Evolutionary conservation across 2,888 invertebrate species (phyloP), one percentile per base, ranked within the genome.

Genomic region (Pollenia labialis): DNA sequence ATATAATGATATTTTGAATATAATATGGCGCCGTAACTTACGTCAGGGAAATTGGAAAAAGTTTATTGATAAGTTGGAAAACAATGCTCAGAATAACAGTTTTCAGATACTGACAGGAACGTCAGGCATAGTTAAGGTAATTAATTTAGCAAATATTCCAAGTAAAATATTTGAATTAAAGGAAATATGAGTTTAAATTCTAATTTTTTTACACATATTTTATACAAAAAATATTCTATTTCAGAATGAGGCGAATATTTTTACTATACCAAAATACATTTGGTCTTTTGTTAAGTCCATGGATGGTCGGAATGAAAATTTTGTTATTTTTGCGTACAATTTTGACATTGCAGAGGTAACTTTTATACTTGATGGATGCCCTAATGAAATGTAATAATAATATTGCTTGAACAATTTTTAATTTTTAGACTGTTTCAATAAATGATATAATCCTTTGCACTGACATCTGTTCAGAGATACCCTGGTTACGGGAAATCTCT

Each of bases 31-130:
- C 83, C 80, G 58, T 23, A 80, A 86, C 58, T 66, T 83, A 23
- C 86, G 86, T 44, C 16, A 83, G 16, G 83, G 86, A 8, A 86
- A 86, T 84, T 86, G 86, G 86, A 83, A 74, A 56, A 23, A 46
- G 12, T 84, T 72, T 46, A 56, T 81, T 64, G 64, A 80, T 14
- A 77, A 71, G n/a, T 48, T 86, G 16, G 69, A 62, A 11, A 75
- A 62, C 18, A 80, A 80, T 62, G 52, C 80, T 12, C 69, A 46
- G 1, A 68, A 50, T 12, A 64, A 80, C 14, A 74, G 68, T 46
- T 86, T 75, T 80, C 48, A 56, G 7, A 62, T 86, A 9, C 80
- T 75, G 23, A 69, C 71, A 7, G 86, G 86, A 40, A 86, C 69
- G 23, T 75, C 75, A 0, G 75, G 52, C 16, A 42, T 18, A 3